These are phyloP conservation scores for Tadarida brasiliensis DNA, from an alignment of 2,797 vertebrate genomes.

Conservation along the genomic window DNA sequence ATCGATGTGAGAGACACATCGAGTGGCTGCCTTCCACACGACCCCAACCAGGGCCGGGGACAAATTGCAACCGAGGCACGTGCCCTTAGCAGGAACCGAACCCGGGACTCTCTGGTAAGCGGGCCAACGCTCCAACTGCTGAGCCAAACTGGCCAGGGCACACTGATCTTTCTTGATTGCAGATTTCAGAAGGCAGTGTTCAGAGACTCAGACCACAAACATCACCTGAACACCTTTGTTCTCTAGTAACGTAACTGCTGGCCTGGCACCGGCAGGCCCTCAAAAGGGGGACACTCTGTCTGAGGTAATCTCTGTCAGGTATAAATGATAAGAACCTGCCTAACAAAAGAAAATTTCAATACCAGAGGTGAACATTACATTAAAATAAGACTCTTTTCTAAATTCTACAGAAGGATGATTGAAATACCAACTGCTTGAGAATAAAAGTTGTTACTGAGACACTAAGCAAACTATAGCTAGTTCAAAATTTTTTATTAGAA, in stretches of 20 bases:
- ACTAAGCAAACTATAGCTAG: neutral
- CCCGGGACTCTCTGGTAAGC: no score
- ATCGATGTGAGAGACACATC: no score
- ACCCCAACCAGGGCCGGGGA: no score
- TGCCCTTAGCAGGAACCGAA: no score
- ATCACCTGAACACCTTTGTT: slow-evolving; percentile 46
- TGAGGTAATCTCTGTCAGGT: neutral
- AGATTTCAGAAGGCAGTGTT: slow-evolving; percentile 56
- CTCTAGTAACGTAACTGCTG: slow-evolving; percentile 47
- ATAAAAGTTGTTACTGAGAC: slow-evolving; percentile 34
- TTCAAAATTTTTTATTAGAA: slow-evolving; percentile 47
- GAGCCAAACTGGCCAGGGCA: no score
- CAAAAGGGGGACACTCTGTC: neutral
- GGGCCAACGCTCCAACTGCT: no score
- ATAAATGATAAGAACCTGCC: slow-evolving; percentile 42
- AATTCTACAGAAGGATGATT: slow-evolving; percentile 14
- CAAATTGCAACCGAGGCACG: no score
- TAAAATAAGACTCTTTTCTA: slow-evolving; percentile 33
- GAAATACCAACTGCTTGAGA: slow-evolving; percentile 51
- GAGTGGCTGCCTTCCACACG: no score
- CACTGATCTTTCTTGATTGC: slow-evolving; percentile 47
- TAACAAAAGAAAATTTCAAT: slow-evolving; percentile 40
- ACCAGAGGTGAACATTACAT: neutral
- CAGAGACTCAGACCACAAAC: slow-evolving; percentile 12
- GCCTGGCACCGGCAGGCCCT: neutral